Conservation (phyloP, 2,888 invertebrate genomes). For the Trissoscelio sp. region DNA sequence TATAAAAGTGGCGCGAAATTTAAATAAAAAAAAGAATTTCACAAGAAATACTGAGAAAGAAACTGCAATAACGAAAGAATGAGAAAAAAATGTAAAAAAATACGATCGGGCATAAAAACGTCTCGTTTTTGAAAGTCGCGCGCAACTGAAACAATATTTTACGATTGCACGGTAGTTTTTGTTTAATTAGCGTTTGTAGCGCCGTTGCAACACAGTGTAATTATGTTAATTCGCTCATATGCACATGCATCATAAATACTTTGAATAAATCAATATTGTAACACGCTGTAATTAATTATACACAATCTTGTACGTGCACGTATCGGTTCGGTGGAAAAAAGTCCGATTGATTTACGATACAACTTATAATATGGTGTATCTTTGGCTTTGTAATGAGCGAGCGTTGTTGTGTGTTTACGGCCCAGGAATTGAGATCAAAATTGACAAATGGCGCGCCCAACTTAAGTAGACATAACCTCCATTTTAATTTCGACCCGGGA, state of each 20-base stretch:
- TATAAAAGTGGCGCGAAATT: background rate
- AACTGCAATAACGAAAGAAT: slow-evolving; percentile 1
- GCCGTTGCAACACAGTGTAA: slow-evolving; percentile 61
- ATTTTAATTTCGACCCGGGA: slow-evolving; percentile 46
- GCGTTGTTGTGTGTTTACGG: slow-evolving; percentile 31
- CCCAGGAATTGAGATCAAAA: slow-evolving; percentile 46
- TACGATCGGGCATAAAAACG: slow-evolving; percentile 29
- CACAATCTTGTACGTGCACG: slow-evolving; percentile 31
- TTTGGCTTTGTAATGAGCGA: slow-evolving; percentile 34
- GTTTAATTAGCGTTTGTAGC: slow-evolving; percentile 60
- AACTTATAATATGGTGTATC: slow-evolving; percentile 44
- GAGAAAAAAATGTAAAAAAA: slow-evolving; percentile 18
- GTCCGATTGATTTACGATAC: slow-evolving; percentile 61
- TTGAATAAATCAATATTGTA: slow-evolving; percentile 68
- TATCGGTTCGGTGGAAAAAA: slow-evolving; percentile 30
- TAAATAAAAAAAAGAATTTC: background rate
- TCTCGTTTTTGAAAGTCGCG: slow-evolving; percentile 51
- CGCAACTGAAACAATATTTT: slow-evolving; percentile 52
- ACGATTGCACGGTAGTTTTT: slow-evolving; percentile 66
- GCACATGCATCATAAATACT: slow-evolving; percentile 63
- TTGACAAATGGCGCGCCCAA: slow-evolving; percentile 49
- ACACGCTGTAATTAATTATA: slow-evolving; percentile 65
- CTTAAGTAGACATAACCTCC: slow-evolving; percentile 54
- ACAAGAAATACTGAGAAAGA: background rate
- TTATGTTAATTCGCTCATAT: slow-evolving; percentile 63